Percentiles rank a stretch among this genome's conserved stretches.
Conservation (phyloP, 2,113 vertebrate species). For the Bubo blakistoni region DNA sequence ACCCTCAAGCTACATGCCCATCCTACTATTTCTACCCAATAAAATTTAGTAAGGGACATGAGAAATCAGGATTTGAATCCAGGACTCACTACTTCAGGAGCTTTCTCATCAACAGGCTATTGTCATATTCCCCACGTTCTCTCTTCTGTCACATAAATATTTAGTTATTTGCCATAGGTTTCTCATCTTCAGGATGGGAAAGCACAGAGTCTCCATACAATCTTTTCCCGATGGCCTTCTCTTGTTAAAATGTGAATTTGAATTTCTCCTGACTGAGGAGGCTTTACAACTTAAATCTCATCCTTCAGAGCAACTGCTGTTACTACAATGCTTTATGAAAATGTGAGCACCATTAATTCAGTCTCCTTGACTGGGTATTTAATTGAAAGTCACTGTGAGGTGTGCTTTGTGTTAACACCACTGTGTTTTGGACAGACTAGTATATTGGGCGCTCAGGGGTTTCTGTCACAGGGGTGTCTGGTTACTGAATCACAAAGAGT, state of each 20-base stretch:
- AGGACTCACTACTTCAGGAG: neutral
- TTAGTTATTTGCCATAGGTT: neutral
- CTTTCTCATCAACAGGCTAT: neutral
- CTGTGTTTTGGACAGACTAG: neutral
- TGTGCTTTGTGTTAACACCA: neutral
- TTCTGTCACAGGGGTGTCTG: neutral
- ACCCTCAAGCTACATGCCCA: neutral
- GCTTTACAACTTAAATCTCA: neutral
- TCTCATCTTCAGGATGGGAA: neutral
- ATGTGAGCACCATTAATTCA: neutral
- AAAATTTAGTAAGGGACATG: neutral
- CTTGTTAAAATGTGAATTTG: neutral
- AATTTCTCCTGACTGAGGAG: neutral
- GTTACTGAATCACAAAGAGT: neutral
- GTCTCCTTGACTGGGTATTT: neutral
- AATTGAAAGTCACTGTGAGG: neutral
- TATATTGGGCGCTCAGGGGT: neutral
- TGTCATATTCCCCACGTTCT: neutral
- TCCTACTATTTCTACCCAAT: neutral
- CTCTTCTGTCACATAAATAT: neutral
- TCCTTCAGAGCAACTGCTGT: neutral
- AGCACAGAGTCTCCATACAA: neutral
- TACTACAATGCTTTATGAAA: neutral
- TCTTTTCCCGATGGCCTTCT: neutral
- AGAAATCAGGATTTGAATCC: neutral